These are phyloP conservation scores for Linnaemya vulpina DNA, from an alignment of 2,888 invertebrate species.

Conservation along the genomic window DNA sequence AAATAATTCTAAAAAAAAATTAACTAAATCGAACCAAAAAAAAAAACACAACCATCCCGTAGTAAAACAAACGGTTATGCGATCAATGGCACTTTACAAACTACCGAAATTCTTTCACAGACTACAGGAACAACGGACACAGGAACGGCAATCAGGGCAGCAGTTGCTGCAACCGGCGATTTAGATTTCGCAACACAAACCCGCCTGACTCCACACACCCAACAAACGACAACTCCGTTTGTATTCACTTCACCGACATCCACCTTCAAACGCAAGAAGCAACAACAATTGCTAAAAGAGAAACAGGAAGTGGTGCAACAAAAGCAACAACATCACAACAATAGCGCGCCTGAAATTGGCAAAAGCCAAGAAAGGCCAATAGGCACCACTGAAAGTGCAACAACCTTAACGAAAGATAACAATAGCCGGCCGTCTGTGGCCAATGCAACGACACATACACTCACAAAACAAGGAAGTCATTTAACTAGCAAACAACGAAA, in stretches of 20 bases:
- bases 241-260: constrained; percentile 73
- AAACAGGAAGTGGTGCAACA: constrained; percentile 71
- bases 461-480: constrained; percentile 60
- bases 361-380: constrained; percentile 58
- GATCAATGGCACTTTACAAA: constrained; percentile 70
- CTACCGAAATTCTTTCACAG: constrained; percentile 71
- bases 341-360: constrained; percentile 56
- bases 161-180: constrained; percentile 36
- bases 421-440: constrained; percentile 4
- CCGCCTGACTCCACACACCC: constrained; percentile 55
- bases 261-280: constrained; percentile 74
- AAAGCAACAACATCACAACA: constrained; percentile 62
- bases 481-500: constrained; percentile 51
- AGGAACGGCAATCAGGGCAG: constrained; percentile 1
- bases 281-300: constrained; percentile 71
- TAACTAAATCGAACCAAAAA: constrained; percentile 46
- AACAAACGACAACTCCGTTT: constrained; percentile 51
- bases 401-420: constrained; percentile 64
- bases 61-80: constrained; percentile 71
- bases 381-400: constrained; percentile 65
- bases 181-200: constrained; percentile 50
- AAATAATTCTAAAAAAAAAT: constrained; percentile 43
- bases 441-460: constrained; percentile 40
- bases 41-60: constrained; percentile 49
- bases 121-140: constrained; percentile 44